Evolutionary conservation across 2,888 invertebrate genomes (phyloP).

Genomic region (Seira musarum): DNA sequence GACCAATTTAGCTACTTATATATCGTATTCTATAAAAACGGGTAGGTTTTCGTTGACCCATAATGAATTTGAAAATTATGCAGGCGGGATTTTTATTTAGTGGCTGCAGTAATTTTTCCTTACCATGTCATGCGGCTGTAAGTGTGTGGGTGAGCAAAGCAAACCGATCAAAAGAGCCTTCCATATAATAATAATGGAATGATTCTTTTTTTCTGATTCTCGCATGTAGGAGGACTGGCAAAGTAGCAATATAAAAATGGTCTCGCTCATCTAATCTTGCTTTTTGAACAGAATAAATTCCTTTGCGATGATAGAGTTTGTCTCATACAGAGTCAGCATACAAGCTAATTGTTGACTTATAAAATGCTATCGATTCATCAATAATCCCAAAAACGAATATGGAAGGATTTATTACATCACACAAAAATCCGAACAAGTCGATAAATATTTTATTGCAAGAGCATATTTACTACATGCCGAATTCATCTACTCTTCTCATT

Average conservation of each 20-base stretch:
- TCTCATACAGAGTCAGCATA: neutral
- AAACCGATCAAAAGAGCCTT: slow-evolving; percentile 57
- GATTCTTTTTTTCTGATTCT: slow-evolving; percentile 16
- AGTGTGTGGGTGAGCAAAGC: slow-evolving; percentile 55
- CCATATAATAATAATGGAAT: slow-evolving; percentile 39
- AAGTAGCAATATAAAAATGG: slow-evolving; percentile 24
- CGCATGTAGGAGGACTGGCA: slow-evolving; percentile 58
- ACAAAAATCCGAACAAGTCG: slow-evolving; percentile 8
- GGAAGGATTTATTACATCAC: slow-evolving; percentile 11
- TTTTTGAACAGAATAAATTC: slow-evolving; percentile 38
- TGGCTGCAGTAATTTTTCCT: too few relatives aligned
- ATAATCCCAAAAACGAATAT: neutral
- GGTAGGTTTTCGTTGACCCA: too few relatives aligned
- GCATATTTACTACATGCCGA: too few relatives aligned
- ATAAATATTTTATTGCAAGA: slow-evolving; percentile 16
- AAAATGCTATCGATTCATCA: slow-evolving; percentile 39
- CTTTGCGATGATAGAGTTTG: slow-evolving; percentile 50
- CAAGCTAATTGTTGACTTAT: slow-evolving; percentile 41
- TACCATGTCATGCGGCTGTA: slow-evolving; percentile 4
- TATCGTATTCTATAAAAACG: too few relatives aligned
- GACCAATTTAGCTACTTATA: too few relatives aligned
- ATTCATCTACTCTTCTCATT: neutral
- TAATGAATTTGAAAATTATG: too few relatives aligned
- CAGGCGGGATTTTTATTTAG: too few relatives aligned
- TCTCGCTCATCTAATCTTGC: neutral